Evolutionary conservation across 2,888 invertebrate genomes (phyloP).

Genomic region (Spodoptera exigua): DNA sequence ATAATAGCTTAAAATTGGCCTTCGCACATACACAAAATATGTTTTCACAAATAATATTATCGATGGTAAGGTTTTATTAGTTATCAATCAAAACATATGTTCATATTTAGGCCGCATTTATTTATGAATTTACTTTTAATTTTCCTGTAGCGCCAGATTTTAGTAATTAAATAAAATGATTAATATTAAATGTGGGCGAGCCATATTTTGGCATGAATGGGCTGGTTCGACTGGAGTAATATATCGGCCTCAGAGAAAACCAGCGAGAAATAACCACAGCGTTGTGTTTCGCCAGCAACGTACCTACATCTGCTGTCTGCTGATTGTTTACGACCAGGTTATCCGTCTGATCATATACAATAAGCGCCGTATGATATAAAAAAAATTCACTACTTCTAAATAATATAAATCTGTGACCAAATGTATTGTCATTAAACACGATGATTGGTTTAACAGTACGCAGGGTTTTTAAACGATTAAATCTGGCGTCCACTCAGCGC

Average conservation of each 20-base stretch:
- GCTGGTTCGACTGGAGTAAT: too few relatives aligned
- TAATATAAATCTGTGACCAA: slow-evolving; percentile 32
- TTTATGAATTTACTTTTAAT: slow-evolving; percentile 33
- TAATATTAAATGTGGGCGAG: too few relatives aligned
- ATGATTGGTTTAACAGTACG: slow-evolving; percentile 25
- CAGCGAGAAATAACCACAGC: too few relatives aligned
- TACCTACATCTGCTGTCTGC: too few relatives aligned
- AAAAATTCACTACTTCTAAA: too few relatives aligned
- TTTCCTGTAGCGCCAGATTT: slow-evolving; percentile 25
- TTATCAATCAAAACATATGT: slow-evolving; percentile 41
- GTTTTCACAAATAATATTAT: slow-evolving; percentile 39
- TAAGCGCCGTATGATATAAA: too few relatives aligned
- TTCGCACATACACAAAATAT: slow-evolving; percentile 6
- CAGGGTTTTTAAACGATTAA: slow-evolving; percentile 49
- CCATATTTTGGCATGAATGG: too few relatives aligned
- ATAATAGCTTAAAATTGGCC: neutral
- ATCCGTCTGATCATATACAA: too few relatives aligned
- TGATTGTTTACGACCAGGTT: too few relatives aligned
- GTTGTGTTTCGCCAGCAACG: too few relatives aligned
- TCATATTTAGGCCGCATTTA: slow-evolving; percentile 29
- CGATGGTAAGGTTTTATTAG: slow-evolving; percentile 32
- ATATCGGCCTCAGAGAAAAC: too few relatives aligned
- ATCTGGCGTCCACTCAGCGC: slow-evolving; percentile 27
- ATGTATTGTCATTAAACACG: slow-evolving; percentile 23
- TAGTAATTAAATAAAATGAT: too few relatives aligned